Evolutionary conservation across 2,113 vertebrate genomes (phyloP).

Genomic region (Dinomys branickii): DNA sequence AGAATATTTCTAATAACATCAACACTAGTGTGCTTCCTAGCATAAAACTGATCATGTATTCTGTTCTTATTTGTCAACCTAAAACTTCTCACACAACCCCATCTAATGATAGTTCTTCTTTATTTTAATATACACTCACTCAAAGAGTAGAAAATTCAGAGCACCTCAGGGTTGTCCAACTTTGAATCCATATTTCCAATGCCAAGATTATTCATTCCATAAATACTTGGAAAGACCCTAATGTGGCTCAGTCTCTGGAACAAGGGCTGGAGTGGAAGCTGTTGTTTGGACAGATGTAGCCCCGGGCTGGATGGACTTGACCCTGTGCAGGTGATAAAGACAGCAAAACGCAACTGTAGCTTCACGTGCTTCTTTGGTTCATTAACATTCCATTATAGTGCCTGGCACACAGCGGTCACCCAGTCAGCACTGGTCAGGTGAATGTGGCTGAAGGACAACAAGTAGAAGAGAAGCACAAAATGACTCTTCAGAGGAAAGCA

Average conservation of each 20-base stretch:
- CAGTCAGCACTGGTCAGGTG: neutral
- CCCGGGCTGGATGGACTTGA: neutral
- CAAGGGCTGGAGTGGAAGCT: neutral
- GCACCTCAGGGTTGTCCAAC: neutral
- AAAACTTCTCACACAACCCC: neutral
- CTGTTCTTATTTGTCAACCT: slow-evolving; percentile 7
- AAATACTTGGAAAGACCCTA: slow-evolving; percentile 33
- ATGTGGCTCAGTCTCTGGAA: neutral
- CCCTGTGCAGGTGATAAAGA: neutral
- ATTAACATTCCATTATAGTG: neutral
- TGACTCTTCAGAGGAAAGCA: neutral
- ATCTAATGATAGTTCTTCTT: neutral
- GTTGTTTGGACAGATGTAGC: neutral
- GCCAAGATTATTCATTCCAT: neutral
- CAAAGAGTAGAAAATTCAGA: slow-evolving; percentile 37
- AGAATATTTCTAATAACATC: neutral
- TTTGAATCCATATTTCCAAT: slow-evolving; percentile 40
- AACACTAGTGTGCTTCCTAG: neutral
- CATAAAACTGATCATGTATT: slow-evolving; percentile 5
- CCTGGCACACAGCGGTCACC: neutral
- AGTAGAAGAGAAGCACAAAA: neutral
- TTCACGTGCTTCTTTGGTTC: neutral
- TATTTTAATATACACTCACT: slow-evolving; percentile 46
- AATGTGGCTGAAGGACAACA: neutral
- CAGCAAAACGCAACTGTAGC: neutral